Evolutionary conservation across 2,797 vertebrate genomes (phyloP), one percentile per base, ranked within the genome.

Genomic region (Odontamblyopus rebecca): DNA sequence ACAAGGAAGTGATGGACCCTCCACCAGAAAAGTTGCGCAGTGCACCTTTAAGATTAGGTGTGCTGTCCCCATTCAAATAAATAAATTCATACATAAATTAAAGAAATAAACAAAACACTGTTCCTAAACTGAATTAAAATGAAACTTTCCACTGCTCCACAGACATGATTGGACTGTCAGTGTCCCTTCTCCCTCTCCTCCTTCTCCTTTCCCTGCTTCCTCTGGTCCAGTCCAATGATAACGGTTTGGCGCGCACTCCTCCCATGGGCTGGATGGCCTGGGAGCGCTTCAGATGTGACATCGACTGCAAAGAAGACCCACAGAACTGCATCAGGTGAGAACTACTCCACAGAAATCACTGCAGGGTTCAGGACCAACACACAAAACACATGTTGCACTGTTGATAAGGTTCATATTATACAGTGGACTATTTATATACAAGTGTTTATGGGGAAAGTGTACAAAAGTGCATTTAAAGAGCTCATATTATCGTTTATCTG

Each of bases 241-340:
- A 97, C 1, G 96, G 96, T 23, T 82, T 96, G 69, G 88, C 95
- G 54, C 90, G 60, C 82, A 95, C 88, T 0, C 96, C 96, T 0
- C 95, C 96, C n/a, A 96, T 97, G 96, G 96, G 96, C 68, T 97
- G 96, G 96, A 88, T 97, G 86, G 86, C 95, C 29, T 97, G 96
- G 96, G 96, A 96, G 66, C 93, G 95, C 13, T 96, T 95, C 72
- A 95, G 95, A 78, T 97, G 96, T 82, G 91, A 96, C 70, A 77
- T 79, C 1, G 74, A 96, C 87, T 97, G 96, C 80, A 29, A 69
- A 3, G 26, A 71, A 5, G 95, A 96, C 77, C 95, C 95, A 1
- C 72, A 82, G 26, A 95, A 96, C 84, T 97, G 96, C 74, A 95
- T 97, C 90, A 95, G 95, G 96, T 96, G 75, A 26, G 2, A 6